Conservation (phyloP, 2,888 invertebrate genomes). For the Thereva nobilitata region DNA sequence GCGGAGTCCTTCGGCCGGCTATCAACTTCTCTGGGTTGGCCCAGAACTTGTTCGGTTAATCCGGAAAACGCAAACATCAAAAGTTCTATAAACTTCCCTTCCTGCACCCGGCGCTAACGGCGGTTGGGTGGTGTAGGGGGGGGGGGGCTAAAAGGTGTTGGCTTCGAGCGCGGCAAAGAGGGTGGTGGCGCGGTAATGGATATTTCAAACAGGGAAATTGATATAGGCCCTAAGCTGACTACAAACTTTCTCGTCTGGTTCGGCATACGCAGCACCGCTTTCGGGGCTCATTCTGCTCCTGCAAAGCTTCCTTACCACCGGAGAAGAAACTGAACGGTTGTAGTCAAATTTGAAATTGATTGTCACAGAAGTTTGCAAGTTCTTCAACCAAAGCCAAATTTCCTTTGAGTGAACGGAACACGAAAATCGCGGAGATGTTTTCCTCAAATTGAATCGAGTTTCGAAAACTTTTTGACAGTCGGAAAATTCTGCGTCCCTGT, state of each 20-base stretch:
- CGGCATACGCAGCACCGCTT: background rate
- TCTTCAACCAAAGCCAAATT: conserved; percentile 35
- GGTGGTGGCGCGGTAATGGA: conserved; percentile 25
- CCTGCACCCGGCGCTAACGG: no score
- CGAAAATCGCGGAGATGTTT: conserved; percentile 27
- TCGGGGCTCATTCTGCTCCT: background rate
- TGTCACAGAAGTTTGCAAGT: conserved; percentile 35
- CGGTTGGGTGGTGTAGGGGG: no score
- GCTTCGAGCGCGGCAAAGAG: no score
- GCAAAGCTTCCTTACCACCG: conserved; percentile 1
- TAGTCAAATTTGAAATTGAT: conserved; percentile 35
- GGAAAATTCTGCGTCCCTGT: conserved; percentile 9
- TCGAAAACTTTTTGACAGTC: conserved; percentile 25
- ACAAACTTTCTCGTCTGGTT: conserved; percentile 20
- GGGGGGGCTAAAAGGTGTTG: no score
- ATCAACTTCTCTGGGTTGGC: no score
- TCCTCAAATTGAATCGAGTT: conserved; percentile 32
- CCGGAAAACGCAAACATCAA: no score
- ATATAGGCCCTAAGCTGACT: conserved; percentile 33
- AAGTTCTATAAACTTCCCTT: no score
- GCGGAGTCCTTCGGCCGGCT: no score
- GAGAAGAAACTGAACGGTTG: conserved; percentile 16
- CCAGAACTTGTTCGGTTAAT: no score
- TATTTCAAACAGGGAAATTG: conserved; percentile 32
- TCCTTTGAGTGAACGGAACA: conserved; percentile 31